Conservation (phyloP, 2,113 vertebrate genomes). For the Pao palembangensis region DNA sequence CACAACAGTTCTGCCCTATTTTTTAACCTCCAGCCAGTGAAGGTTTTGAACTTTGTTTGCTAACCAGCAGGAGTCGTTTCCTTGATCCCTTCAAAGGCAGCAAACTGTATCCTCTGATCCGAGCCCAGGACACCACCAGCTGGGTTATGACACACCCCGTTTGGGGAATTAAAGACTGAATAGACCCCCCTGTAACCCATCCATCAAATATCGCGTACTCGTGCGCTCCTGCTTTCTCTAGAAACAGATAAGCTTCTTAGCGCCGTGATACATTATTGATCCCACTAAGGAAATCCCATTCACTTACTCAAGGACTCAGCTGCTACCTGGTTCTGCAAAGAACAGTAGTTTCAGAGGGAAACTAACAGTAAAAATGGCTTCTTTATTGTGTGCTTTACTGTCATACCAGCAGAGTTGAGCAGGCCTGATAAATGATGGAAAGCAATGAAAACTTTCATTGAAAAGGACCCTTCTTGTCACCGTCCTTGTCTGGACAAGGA, state of each 20-base stretch:
- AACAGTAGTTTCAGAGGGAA: no score
- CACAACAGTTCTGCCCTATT: constrained; percentile 17
- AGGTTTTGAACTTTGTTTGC: constrained; percentile 62
- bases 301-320: neutral
- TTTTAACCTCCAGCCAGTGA: constrained; percentile 35
- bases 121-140: constrained; percentile 46
- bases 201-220: constrained; percentile 22
- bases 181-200: constrained; percentile 8
- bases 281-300: constrained; percentile 15
- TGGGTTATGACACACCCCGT: constrained; percentile 53
- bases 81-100: constrained; percentile 62
- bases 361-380: no score
- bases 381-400: constrained; percentile 20
- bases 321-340: no score
- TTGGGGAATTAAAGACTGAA: constrained; percentile 48
- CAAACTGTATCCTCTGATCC: constrained; percentile 59
- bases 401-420: constrained; percentile 9
- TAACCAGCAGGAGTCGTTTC: constrained; percentile 56
- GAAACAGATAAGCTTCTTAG: neutral
- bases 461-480: constrained; percentile 29
- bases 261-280: constrained; percentile 21
- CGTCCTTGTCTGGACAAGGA: constrained; percentile 37
- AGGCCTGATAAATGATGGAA: constrained; percentile 15
- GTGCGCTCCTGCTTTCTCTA: constrained; percentile 3
- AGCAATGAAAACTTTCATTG: constrained; percentile 20